Evolutionary conservation across 2,888 invertebrate species (phyloP).

Genomic region (Heliconius cydno): DNA sequence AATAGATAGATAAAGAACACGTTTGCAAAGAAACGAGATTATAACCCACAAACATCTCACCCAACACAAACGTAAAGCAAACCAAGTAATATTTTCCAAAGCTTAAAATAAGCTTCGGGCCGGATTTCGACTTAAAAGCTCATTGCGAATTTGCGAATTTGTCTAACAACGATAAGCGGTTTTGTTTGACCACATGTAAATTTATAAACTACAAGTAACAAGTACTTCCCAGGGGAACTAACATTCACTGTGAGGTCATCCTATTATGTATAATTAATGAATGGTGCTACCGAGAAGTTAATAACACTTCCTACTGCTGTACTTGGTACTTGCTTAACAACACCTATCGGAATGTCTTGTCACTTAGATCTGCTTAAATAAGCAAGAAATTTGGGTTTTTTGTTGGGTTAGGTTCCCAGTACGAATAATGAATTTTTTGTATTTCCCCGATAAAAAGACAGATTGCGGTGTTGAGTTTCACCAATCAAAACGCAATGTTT

Average conservation of each 20-base stretch:
- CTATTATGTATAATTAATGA: conserved; percentile 8
- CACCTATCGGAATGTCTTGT: background rate
- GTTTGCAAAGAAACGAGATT: too few relatives aligned
- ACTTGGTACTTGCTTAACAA: background rate
- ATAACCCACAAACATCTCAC: too few relatives aligned
- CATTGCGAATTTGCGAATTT: conserved; percentile 1
- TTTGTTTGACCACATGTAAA: conserved; percentile 14
- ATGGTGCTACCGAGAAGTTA: background rate
- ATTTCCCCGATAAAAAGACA: too few relatives aligned
- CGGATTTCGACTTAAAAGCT: conserved; percentile 1
- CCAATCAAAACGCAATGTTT: too few relatives aligned
- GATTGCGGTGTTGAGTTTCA: too few relatives aligned
- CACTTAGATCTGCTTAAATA: too few relatives aligned
- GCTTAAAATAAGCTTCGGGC: background rate
- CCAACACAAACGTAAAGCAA: background rate
- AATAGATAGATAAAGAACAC: too few relatives aligned
- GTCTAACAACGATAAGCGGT: conserved; percentile 19
- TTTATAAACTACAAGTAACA: conserved; percentile 12
- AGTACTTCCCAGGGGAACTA: conserved; percentile 5
- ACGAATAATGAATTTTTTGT: too few relatives aligned
- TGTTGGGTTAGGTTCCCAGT: too few relatives aligned
- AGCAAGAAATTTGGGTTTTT: too few relatives aligned
- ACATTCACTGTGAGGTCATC: background rate
- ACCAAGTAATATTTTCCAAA: background rate
- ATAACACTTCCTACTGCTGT: background rate